Evolutionary conservation across 2,888 invertebrate genomes (phyloP), one percentile per base, ranked within the genome.

Genomic region (Platycnemis pennipes): DNA sequence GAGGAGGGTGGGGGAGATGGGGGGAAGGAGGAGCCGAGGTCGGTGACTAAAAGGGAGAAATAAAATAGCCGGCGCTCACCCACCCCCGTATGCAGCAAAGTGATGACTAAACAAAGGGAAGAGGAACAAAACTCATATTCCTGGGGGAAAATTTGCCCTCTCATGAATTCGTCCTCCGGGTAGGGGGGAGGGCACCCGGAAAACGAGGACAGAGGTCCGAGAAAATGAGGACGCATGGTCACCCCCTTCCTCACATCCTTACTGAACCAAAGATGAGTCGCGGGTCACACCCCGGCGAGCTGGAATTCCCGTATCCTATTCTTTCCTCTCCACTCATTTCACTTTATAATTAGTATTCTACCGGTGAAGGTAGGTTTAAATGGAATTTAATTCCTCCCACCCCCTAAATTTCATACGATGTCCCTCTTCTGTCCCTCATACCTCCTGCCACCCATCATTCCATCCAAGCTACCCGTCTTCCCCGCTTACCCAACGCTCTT

Each of bases 31-130:
- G 26, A 63, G 22, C 26, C 63, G 26, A 7, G n/a, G 63, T 7
- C 63, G 63, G 63, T 63, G 63, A 63, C 63, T 22, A 63, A 37
- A 77, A 26, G 63, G n/a, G 63, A 77, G 77, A 16, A 37, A 77
- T 77, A 13, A 77, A 77, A 77, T 13, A n/a, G 5, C 77, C 77
- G n/a, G 37, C 77, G 63, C 22, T 11, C 77, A n/a, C n/a, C n/a
- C n/a, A n/a, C n/a, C n/a, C 22, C 77, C 37, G 37, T 37, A 11
- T 37, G 77, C 77, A 37, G 77, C 77, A 77, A 77, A 77, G 77
- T 77, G 77, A 77, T 77, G 77, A 77, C 77, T 77, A 77, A 77
- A 77, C 77, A 77, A 77, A 77, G 77, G 37, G 37, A 31, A 37
- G 37, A 77, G 77, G 77, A 26, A 2, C 77, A 1, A 77, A 77